These are phyloP conservation scores for Scartelaos histophorus DNA, from an alignment of 2,113 vertebrate genomes.

Conservation along the genomic window DNA sequence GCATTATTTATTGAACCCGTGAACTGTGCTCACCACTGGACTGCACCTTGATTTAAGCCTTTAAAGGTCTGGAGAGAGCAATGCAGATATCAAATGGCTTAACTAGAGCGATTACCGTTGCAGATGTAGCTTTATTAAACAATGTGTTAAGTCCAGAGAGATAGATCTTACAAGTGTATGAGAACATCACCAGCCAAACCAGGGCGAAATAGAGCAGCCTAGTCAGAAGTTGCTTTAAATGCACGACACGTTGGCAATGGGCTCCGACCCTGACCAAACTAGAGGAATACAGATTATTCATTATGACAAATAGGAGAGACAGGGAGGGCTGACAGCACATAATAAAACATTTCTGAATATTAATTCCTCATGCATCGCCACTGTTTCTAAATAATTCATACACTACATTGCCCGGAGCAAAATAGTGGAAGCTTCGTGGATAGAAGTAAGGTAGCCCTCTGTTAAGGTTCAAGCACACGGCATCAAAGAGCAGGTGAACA, in stretches of 20 bases:
- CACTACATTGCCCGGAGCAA: conserved; percentile 53
- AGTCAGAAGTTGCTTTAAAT: conserved; percentile 58
- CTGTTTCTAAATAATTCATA: conserved; percentile 73
- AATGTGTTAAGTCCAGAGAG: conserved; percentile 1
- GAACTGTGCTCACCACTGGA: conserved; percentile 39
- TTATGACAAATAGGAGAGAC: conserved; percentile 43
- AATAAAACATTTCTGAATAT: conserved; percentile 63
- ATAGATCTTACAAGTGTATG: neutral
- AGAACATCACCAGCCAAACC: conserved; percentile 35
- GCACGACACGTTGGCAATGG: conserved; percentile 59
- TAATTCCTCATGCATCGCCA: conserved; percentile 47
- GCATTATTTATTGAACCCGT: conserved; percentile 62
- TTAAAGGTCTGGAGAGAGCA: conserved; percentile 33
- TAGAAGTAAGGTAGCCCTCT: conserved; percentile 26
- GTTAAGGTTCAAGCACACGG: conserved; percentile 10
- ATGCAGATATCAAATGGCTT: conserved; percentile 29
- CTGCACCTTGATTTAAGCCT: conserved; percentile 42
- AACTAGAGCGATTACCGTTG: neutral
- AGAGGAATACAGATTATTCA: conserved; percentile 73
- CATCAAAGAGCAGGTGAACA: conserved; percentile 20
- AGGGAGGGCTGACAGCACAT: conserved; percentile 45
- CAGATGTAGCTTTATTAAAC: neutral
- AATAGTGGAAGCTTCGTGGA: conserved; percentile 20
- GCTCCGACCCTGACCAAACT: conserved; percentile 56
- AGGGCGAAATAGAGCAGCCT: conserved; percentile 47